These are phyloP conservation scores for Myotis findleyi DNA, from an alignment of 2,797 vertebrate species.

Conservation along the genomic window DNA sequence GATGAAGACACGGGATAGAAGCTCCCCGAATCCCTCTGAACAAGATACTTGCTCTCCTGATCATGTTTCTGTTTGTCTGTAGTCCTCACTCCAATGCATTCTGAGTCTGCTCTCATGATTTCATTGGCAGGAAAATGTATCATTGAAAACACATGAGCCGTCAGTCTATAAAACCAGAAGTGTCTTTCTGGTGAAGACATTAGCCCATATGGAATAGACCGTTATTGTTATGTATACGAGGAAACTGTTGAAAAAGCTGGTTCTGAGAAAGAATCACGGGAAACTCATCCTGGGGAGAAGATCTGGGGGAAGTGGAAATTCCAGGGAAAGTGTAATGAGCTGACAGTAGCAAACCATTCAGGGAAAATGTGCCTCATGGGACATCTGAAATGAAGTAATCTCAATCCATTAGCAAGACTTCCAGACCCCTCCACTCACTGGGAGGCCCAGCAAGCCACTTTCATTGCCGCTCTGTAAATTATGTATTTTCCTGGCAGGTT, in stretches of 20 bases:
- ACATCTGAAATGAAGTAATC: conserved; percentile 48
- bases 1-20: neutral
- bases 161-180: neutral
- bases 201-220: neutral
- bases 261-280: neutral
- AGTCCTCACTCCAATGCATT: conserved; percentile 8
- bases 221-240: neutral
- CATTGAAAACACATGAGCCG: conserved; percentile 31
- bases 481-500: neutral
- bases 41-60: neutral
- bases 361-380: conserved; percentile 31
- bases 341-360: conserved; percentile 4
- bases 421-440: conserved; percentile 18
- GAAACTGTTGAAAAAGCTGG: conserved; percentile 4
- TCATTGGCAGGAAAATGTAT: neutral
- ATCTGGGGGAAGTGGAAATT: neutral
- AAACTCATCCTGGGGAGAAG: neutral
- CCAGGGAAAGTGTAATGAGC: conserved; percentile 14
- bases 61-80: neutral
- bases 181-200: conserved; percentile 30
- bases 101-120: neutral
- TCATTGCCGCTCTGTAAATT: conserved; percentile 21
- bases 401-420: conserved; percentile 55
- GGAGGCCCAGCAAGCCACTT: conserved; percentile 28
- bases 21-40: neutral